Evolutionary conservation across 1,140 invertebrate genomes (phyloP).

Genomic region (Eumeta japonica): DNA sequence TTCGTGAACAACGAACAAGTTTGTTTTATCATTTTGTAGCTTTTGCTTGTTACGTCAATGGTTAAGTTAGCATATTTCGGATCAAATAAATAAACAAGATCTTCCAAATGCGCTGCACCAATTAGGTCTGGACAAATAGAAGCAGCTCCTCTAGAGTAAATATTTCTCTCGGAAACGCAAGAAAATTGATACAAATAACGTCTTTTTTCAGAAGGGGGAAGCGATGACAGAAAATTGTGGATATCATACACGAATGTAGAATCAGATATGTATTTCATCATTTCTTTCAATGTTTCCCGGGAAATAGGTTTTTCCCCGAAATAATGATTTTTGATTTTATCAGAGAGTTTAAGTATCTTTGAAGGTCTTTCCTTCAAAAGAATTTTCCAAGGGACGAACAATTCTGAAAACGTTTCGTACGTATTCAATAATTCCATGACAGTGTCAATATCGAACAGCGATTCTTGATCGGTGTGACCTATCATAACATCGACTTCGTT

Average conservation of each 20-base stretch:
- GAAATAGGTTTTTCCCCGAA: conserved; percentile 35
- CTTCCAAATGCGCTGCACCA: conserved; percentile 29
- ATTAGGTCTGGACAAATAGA: conserved; percentile 19
- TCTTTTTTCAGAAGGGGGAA: conserved; percentile 18
- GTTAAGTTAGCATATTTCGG: conserved; percentile 18
- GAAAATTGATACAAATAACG: conserved; percentile 22
- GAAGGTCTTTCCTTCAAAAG: conserved; percentile 8
- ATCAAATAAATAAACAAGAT: conserved; percentile 33
- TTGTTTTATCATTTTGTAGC: conserved; percentile 35
- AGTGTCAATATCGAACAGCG: conserved; percentile 19
- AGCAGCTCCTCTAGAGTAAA: conserved; percentile 13
- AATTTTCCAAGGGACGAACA: conserved; percentile 4
- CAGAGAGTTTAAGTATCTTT: conserved; percentile 23
- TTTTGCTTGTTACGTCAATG: conserved; percentile 16
- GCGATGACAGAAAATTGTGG: conserved; percentile 26
- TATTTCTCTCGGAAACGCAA: conserved; percentile 20
- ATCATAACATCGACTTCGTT: conserved; percentile 61
- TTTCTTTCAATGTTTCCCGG: conserved; percentile 23
- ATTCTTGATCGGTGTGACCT: conserved; percentile 60
- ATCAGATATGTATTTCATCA: conserved; percentile 33
- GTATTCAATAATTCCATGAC: conserved; percentile 21
- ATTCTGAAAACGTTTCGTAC: conserved; percentile 12
- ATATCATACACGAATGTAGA: conserved; percentile 36
- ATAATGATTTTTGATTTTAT: conserved; percentile 46
- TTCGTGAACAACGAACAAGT: conserved; percentile 54